Percentiles rank a stretch among this genome's conserved stretches.
Evolutionary conservation across 2,888 invertebrate species (phyloP).

Genomic region (Ichneumoninae sp.): DNA sequence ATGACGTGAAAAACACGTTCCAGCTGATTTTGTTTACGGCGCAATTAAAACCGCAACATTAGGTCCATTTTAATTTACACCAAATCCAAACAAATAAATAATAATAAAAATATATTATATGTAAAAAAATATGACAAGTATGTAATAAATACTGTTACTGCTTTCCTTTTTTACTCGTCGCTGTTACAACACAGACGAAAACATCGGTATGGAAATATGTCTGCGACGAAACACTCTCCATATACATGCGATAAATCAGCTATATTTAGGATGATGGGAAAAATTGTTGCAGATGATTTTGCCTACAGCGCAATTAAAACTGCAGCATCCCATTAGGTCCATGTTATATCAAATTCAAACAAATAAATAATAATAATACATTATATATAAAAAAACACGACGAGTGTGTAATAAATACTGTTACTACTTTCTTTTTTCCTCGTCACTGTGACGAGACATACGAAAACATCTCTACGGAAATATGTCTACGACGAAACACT

Average conservation of each 20-base stretch:
- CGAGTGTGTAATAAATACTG: too few relatives aligned
- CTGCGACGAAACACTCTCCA: slow-evolving; percentile 17
- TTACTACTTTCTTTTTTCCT: not conserved
- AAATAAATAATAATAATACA: too few relatives aligned
- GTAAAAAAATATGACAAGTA: too few relatives aligned
- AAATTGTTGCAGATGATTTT: not conserved
- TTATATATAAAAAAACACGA: too few relatives aligned
- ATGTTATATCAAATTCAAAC: too few relatives aligned
- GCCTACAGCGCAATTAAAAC: not conserved
- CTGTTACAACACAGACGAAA: slow-evolving; percentile 1
- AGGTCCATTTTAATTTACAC: too few relatives aligned
- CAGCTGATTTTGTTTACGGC: not conserved
- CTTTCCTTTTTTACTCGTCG: slow-evolving; percentile 33
- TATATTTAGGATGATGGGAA: slow-evolving; percentile 15
- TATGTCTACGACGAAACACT: slow-evolving; percentile 29
- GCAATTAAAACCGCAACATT: too few relatives aligned
- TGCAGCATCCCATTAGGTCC: too few relatives aligned
- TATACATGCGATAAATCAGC: slow-evolving; percentile 9
- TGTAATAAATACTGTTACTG: too few relatives aligned
- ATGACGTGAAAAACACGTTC: slow-evolving; percentile 3
- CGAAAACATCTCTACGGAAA: slow-evolving; percentile 36
- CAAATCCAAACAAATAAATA: too few relatives aligned
- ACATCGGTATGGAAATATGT: slow-evolving; percentile 18
- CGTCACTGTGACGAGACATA: slow-evolving; percentile 39
- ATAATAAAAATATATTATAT: too few relatives aligned